Evolutionary conservation across 1,140 invertebrate genomes (phyloP), one percentile per base, ranked within the genome.

Genomic region (Ptiloglossa arizonensis): DNA sequence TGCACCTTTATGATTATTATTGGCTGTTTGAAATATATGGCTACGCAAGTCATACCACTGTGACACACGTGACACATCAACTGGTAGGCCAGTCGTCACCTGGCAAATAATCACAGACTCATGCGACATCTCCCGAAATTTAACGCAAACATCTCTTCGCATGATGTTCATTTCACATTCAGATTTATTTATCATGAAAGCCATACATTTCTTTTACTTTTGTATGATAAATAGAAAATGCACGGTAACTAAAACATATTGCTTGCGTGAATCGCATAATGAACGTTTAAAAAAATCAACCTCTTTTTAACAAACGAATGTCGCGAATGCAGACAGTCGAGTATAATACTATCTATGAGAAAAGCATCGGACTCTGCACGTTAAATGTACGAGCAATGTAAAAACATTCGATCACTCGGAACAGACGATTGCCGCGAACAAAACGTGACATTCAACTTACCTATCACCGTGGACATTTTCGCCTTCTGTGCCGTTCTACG

Each of bases 401-500:
- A 76, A 80, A 76, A 80, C 71, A 62, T 76, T 46, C 13, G 71
- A 52, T 63, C 17, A 2, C 22, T 38, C 38, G 54, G 5, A 46
- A 41, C 44, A 38, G 50, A 54, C 64, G 48, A 59, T 62, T 59
- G 22, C 38, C 29, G 62, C n/a, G 60, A 68, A 73, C 52, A 60
- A 52, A 64, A 50, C 32, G 52, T 66, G 62, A 71, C 27, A 54
- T 59, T 62, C 50, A 74, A 85, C 84, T 88, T 82, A 88, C 87
- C 87, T 67, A 85, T 66, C 66, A 72, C 81, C 73, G 85, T 81
- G 57, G 85, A 86, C 87, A 88, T 88, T 64, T 80, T 75, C 57
- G 67, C 15, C 66, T 62, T 73, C 9, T 52, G 48, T 29, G 62
- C 27, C 54, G 77, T 72, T 46, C 63, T 54, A 74, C 54, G 79